A percentile compares a stretch with the other conserved stretches of the same genome.
Conservation (phyloP, 2,113 vertebrate species). For the Amazona vittata region DNA sequence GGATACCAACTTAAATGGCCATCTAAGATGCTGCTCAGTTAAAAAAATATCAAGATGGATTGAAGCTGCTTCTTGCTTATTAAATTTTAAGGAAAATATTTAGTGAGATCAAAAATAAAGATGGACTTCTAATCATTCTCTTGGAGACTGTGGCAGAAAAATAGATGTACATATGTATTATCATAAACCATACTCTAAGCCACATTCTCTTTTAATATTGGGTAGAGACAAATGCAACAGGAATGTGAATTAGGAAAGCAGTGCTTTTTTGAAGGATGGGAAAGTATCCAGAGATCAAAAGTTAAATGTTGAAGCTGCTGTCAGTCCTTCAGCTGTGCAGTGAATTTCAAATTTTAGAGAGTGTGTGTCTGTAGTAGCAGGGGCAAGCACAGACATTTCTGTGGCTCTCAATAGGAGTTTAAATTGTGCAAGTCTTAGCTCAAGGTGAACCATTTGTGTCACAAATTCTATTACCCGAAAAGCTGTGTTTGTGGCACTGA, state of each 20-base stretch:
- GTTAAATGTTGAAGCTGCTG: slow-evolving; percentile 17
- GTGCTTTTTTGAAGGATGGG: not conserved
- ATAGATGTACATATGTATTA: not conserved
- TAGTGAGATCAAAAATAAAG: not conserved
- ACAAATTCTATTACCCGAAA: not conserved
- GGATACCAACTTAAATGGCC: not conserved
- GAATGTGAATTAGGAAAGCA: slow-evolving; percentile 6
- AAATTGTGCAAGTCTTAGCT: not conserved
- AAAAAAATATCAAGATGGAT: not conserved
- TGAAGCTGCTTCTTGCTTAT: not conserved
- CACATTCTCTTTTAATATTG: not conserved
- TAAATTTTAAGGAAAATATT: not conserved
- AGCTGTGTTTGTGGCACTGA: rapidly evolving
- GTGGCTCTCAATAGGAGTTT: not conserved
- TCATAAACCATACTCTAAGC: not conserved
- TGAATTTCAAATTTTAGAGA: slow-evolving; percentile 13
- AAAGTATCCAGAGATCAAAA: slow-evolving; percentile 36
- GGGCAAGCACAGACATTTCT: not conserved
- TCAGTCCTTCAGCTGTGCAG: not conserved
- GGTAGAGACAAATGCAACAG: not conserved
- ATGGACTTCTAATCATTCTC: not conserved
- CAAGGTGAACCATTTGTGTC: not conserved
- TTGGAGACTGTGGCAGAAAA: not conserved
- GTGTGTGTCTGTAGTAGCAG: not conserved
- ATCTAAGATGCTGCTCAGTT: not conserved